Evolutionary conservation across 2,888 invertebrate species (phyloP).

Genomic region (Tethea ocularis): DNA sequence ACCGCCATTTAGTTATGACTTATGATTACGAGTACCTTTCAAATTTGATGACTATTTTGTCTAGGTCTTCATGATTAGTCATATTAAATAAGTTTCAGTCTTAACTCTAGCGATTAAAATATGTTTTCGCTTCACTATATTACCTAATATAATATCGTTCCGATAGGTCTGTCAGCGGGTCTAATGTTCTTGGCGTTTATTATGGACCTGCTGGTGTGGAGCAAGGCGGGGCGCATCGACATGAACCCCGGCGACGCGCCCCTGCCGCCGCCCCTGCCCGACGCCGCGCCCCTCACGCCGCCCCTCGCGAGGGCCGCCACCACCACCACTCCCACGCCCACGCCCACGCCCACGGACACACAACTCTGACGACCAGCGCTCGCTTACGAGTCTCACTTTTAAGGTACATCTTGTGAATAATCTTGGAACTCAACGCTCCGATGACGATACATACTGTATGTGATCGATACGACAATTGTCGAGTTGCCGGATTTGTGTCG

Average conservation of each 20-base stretch:
- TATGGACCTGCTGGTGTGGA: conserved; percentile 95
- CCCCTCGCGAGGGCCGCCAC: conserved; percentile 17
- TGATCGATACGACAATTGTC: no score
- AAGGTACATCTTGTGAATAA: conserved; percentile 18
- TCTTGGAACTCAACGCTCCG: neutral
- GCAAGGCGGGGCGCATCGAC: conserved; percentile 92
- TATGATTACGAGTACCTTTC: no score
- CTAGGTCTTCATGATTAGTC: no score
- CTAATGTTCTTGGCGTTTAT: conserved; percentile 94
- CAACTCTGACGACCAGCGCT: conserved; percentile 60
- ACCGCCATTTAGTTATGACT: no score
- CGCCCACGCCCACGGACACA: conserved; percentile 47
- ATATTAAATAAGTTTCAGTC: no score
- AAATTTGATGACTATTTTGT: no score
- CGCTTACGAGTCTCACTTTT: conserved; percentile 63
- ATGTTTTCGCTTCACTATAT: no score
- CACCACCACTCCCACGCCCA: conserved; percentile 12
- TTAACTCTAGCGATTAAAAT: no score
- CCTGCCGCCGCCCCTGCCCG: conserved; percentile 27
- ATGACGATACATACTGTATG: no score
- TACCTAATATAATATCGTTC: no score
- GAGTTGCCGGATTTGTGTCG: neutral
- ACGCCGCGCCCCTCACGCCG: conserved; percentile 23
- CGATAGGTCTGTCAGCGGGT: conserved; percentile 91
- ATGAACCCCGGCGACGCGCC: conserved; percentile 80